Evolutionary conservation across 2,113 vertebrate species (phyloP).

Genomic region (Urocitellus parryii): DNA sequence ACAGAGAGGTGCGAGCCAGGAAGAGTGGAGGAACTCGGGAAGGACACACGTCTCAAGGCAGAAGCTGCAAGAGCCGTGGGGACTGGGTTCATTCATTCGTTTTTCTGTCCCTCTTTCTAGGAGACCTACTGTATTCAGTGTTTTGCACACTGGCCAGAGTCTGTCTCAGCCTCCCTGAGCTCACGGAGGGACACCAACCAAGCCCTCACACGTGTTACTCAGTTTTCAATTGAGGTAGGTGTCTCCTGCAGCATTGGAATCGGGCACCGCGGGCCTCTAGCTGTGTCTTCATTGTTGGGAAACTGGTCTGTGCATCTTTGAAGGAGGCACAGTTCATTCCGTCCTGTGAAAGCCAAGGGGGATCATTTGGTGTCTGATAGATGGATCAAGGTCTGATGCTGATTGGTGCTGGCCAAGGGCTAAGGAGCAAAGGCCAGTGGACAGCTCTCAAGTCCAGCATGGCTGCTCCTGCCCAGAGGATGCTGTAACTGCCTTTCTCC

Average conservation of each 20-base stretch:
- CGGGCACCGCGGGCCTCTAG: too few species aligned
- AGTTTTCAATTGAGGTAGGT: fast-evolving
- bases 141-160: too few species aligned
- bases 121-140: background rate
- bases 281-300: background rate
- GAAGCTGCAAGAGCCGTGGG: background rate
- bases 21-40: background rate
- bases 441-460: background rate
- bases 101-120: background rate
- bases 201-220: too few species aligned
- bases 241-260: background rate
- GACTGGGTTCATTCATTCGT: too few species aligned
- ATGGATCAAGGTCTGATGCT: background rate
- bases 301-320: background rate
- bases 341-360: background rate
- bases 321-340: background rate
- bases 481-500: background rate
- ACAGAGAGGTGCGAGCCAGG: fast-evolving
- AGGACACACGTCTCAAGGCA: too few species aligned
- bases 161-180: background rate
- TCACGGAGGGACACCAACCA: background rate
- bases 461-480: background rate
- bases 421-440: background rate
- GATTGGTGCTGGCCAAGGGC: too few species aligned
- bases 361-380: background rate